Evolutionary conservation across 2,888 invertebrate genomes (phyloP).

Genomic region (Sinodicranocentrus sp.): DNA sequence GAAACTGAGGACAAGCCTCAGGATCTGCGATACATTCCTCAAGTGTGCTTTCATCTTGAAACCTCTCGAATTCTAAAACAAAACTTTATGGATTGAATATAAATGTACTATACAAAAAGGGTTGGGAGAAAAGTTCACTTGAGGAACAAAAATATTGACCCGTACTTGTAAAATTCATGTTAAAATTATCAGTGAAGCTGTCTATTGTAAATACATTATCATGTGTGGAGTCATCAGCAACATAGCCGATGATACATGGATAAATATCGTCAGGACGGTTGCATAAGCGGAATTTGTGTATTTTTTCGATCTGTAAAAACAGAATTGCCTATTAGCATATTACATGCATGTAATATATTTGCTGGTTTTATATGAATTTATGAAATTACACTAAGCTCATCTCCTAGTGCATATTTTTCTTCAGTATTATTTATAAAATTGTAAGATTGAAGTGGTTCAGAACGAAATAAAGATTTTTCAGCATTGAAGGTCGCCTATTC

Average conservation of each 20-base stretch:
- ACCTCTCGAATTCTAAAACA: conserved; percentile 16
- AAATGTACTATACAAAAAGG: background rate
- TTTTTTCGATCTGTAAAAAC: background rate
- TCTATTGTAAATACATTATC: no score
- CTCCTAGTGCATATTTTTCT: background rate
- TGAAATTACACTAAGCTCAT: background rate
- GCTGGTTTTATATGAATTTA: background rate
- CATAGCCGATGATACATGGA: conserved; percentile 1
- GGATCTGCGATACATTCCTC: conserved; percentile 17
- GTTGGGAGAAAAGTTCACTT: no score
- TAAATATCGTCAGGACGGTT: background rate
- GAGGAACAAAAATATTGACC: no score
- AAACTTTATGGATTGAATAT: background rate
- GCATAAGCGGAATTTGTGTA: background rate
- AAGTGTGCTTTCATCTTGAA: background rate
- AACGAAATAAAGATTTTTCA: no score
- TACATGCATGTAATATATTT: background rate
- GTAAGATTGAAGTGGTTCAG: no score
- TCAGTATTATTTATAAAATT: no score
- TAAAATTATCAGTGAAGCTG: no score
- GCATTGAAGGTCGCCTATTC: background rate
- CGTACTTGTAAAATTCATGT: no score
- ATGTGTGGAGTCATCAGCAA: background rate
- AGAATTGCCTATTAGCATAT: background rate
- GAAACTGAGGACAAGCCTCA: background rate